These are phyloP conservation scores for Cybosia mesomella DNA, from an alignment of 2,888 invertebrate species.

Conservation along the genomic window DNA sequence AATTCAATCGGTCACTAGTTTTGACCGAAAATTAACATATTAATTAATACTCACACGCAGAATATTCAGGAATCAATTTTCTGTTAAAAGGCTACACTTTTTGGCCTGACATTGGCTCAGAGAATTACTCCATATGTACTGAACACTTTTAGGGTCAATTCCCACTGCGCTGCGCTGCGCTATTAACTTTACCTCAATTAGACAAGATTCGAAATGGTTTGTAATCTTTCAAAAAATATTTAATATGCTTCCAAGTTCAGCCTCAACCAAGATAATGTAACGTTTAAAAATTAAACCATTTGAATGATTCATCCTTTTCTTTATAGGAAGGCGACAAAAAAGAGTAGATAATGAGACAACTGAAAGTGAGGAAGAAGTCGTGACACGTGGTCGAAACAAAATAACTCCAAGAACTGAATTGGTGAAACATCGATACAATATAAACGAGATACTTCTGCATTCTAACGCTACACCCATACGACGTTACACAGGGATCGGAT, in stretches of 20 bases:
- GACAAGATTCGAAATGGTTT: too few species aligned
- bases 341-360: constrained; percentile 18
- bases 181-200: too few species aligned
- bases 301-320: constrained; percentile 43
- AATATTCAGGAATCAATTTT: too few species aligned
- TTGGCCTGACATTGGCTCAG: too few species aligned
- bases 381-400: constrained; percentile 21
- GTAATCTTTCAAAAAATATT: too few species aligned
- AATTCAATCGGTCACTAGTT: too few species aligned
- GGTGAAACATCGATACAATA: constrained; percentile 61
- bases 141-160: too few species aligned
- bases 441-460: constrained; percentile 56
- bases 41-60: too few species aligned
- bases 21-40: too few species aligned
- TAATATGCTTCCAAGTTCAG: background rate
- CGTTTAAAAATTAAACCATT: background rate
- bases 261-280: background rate
- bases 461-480: constrained; percentile 71
- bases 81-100: too few species aligned
- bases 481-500: constrained; percentile 59
- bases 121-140: too few species aligned
- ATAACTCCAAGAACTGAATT: constrained; percentile 49
- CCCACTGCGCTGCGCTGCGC: too few species aligned
- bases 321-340: constrained; percentile 44
- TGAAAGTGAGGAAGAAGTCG: constrained; percentile 24